A percentile compares a stretch with the other conserved stretches of the same genome.
Conservation (phyloP, 2,797 vertebrate species). For the Nasua narica region DNA sequence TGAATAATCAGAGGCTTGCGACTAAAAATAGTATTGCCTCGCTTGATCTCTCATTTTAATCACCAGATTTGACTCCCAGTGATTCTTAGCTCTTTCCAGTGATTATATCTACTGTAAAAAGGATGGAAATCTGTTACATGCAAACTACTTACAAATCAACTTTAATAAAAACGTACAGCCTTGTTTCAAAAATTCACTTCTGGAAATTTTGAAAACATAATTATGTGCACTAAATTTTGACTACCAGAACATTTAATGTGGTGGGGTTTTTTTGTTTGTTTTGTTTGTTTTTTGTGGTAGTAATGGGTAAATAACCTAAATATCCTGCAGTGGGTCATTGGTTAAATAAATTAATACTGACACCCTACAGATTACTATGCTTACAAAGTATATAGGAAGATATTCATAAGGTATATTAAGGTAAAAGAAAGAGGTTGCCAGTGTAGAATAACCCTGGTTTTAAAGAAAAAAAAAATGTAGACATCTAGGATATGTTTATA, state of each 20-base stretch:
- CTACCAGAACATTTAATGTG: neutral
- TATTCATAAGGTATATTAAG: neutral
- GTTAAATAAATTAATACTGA: neutral
- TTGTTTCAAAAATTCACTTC: neutral
- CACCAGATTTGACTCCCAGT: neutral
- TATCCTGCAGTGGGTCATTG: neutral
- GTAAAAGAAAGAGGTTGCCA: neutral
- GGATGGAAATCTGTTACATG: neutral
- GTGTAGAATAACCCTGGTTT: neutral
- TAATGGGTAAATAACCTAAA: neutral
- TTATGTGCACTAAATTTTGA: constrained; percentile 2
- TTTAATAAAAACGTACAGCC: neutral
- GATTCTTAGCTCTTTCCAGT: constrained; percentile 10
- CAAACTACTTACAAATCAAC: neutral
- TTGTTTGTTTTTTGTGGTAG: neutral
- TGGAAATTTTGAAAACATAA: neutral
- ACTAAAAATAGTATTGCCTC: constrained; percentile 12
- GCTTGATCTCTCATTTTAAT: neutral
- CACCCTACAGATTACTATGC: neutral
- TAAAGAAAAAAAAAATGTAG: neutral
- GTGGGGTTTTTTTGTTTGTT: no score
- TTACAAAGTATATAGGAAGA: neutral
- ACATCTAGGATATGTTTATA: neutral
- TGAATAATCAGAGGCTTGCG: neutral
- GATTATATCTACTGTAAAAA: neutral